Base-by-base conservation (phyloP, 2,113 vertebrate genomes). In the Mobula birostris region DNA sequence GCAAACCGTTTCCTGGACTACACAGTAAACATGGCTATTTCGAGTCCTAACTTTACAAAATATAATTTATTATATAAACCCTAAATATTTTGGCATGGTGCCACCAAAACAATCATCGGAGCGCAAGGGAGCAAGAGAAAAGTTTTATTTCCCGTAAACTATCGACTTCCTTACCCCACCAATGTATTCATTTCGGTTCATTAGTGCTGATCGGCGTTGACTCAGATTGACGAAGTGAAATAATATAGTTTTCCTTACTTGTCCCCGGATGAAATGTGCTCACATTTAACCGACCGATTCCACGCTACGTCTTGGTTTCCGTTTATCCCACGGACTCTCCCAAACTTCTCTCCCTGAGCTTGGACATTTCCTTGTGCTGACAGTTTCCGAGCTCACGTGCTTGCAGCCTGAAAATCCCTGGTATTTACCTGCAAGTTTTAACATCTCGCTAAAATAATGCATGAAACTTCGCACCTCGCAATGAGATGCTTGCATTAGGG, bases 1-100 rank as follows among this genome's bases (percentile, higher is more conserved):
- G 32, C 63, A 24, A 70, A n/a, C 90, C 32, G 90, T 93, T 93
- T 48, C 90, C 90, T 48, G 90, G 90, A 48, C 90, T 74, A 93
- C 90, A 11, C 21, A 32, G 24, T 93, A 93, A 93, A 93, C 68
- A 74, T 12, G 70, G 70, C 19, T 72, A 19, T 19, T 48, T 56
- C 70, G 36, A 72, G 32, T 14, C 32, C 24, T 58, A 11, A 58
- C 82, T 83, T 83, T 83, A 40, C 76, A 77, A 56, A 40, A 48
- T 83, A 82, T 5, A 29, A 82, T 19, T 82, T 6, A 27, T 40
- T 2, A 19, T 17, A 92, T n/a, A 70, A 70, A 36, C 32, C 21
- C 32, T 21, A 21, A 92, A 92, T 19, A 27, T 24, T 19, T 17
- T 21, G 68, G 48, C 87, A 19, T 14, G 0, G 27, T 63, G 58